phyloP scores from a whole-genome alignment of 2,113 vertebrate species.

The Tursiops truncatus region DNA sequence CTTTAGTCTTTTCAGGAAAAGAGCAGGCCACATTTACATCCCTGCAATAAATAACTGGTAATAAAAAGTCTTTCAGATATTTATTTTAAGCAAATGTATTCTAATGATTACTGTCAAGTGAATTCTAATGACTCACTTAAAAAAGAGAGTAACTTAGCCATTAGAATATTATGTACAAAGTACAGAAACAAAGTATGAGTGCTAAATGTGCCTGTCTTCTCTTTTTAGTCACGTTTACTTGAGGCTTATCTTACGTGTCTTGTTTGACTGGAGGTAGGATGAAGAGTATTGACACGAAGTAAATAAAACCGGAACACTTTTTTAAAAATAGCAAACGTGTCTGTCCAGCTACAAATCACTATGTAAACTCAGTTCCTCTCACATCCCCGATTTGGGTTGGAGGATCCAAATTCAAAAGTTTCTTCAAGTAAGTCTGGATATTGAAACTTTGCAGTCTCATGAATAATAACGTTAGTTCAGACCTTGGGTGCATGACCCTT shows the following conservation, averaged over 20 bases:
- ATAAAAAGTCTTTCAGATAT: background rate
- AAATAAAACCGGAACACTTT: background rate
- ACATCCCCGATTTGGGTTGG: background rate
- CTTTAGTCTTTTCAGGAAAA: background rate
- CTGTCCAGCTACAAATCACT: background rate
- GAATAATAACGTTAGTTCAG: background rate
- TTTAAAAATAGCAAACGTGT: slow-evolving; percentile 4
- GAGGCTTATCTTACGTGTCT: background rate
- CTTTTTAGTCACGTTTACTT: background rate
- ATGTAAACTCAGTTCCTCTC: background rate
- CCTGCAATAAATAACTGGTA: background rate
- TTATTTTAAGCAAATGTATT: background rate
- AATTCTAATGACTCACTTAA: background rate
- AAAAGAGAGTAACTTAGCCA: background rate
- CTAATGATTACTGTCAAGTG: background rate
- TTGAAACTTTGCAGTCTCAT: background rate
- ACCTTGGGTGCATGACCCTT: background rate
- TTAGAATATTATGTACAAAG: background rate
- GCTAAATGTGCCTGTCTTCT: background rate
- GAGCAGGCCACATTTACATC: background rate
- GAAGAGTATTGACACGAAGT: background rate
- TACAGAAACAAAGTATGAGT: background rate
- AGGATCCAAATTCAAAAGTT: background rate
- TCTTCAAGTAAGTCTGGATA: background rate
- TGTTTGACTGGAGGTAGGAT: background rate